These are phyloP conservation scores for Parotia lawesii DNA, from an alignment of 2,113 vertebrate species.

Conservation along the genomic window DNA sequence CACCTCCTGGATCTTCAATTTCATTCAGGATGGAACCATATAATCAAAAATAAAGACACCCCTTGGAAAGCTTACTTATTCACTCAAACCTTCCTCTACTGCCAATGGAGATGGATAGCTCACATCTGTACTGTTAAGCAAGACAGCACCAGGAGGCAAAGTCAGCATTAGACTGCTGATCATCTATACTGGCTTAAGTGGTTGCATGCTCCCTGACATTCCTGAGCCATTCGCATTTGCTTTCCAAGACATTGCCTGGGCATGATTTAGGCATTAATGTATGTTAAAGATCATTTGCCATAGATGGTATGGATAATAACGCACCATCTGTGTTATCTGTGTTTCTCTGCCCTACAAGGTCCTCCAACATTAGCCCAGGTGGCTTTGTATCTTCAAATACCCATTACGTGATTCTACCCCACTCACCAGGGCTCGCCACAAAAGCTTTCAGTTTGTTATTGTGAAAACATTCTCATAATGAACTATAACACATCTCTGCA, in stretches of 20 bases:
- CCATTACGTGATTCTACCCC: background rate
- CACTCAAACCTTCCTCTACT: background rate
- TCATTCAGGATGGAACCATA: background rate
- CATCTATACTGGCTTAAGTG: background rate
- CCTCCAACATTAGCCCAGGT: background rate
- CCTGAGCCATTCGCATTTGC: background rate
- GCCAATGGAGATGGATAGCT: background rate
- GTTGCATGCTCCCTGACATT: background rate
- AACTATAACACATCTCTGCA: background rate
- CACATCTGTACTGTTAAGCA: background rate
- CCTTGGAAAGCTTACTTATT: background rate
- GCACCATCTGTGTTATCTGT: background rate
- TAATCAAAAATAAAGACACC: background rate
- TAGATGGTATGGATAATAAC: background rate
- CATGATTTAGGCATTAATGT: background rate
- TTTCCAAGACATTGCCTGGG: background rate
- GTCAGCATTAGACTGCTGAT: background rate
- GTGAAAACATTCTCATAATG: background rate
- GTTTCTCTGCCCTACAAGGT: background rate
- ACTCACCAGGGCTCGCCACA: background rate
- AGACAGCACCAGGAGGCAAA: background rate
- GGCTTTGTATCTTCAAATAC: background rate
- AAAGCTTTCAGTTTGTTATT: background rate
- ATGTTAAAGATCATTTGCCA: background rate
- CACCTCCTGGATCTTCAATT: background rate